Evolutionary conservation across 2,888 invertebrate genomes (phyloP), one percentile per base, ranked within the genome.

Genomic region (Flabesymbios commensalis): DNA sequence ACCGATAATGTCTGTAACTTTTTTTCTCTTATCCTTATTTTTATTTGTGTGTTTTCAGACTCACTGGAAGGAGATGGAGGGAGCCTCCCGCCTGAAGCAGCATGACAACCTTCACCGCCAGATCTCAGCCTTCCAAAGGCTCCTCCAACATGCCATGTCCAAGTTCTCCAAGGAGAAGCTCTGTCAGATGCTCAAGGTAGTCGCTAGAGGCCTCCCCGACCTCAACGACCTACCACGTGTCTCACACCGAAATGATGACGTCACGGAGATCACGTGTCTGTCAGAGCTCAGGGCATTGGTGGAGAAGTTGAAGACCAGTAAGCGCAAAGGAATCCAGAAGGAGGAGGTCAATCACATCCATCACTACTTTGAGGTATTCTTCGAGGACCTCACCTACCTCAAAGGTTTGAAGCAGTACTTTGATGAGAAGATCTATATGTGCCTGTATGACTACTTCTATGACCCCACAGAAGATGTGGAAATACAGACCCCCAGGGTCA

Each of bases 321-420:
- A 29, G 17, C 5, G 10, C 3, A 5, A 29, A 26, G 58, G 43
- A 3, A 24, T 58, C 26, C 5, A 45, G 7, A 45, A 58, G 41
- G 45, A 33, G 17, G 58, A 58, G n/a, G 19, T 17, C 4, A 68
- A 64, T 31, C 57, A 68, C 17, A 54, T 73, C 1, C 56, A 69
- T 2, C 72, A 72, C 57, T 71, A 73, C 49, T 73, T 72, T 42
- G 71, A 74, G n/a, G 60, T 68, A 2, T 76, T 76, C 58, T 63
- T 75, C 7, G 73, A 73, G 31, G 77, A 78, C 53, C 49, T 77
- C 2, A 55, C 67, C 2, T 74, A 75, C 49, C 59, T 77, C 32
- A 69, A 68, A 31, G 68, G 72, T 29, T 59, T 77, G 26, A 78
- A 78, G 60, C 68, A 69, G 33, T 72, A 75, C 49, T 78, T 77